Percentiles rank a stretch among this genome's conserved stretches.
Evolutionary conservation across 2,888 invertebrate genomes (phyloP).

Genomic region (Tortricodes alternella): DNA sequence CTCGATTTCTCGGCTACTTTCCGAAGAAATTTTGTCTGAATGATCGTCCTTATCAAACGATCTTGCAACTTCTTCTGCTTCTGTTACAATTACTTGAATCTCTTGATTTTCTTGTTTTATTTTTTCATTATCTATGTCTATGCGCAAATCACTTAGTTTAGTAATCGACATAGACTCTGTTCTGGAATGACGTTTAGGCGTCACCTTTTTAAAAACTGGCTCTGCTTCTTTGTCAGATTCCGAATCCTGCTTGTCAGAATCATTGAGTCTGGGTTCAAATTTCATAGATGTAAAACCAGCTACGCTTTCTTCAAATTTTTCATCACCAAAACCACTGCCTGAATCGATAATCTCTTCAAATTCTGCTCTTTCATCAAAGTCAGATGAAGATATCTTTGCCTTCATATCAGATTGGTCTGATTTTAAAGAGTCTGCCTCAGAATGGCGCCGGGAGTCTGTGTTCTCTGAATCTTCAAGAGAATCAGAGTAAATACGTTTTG

Average conservation of each 20-base stretch:
- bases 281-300: conserved; percentile 67
- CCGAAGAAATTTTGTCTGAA: conserved; percentile 79
- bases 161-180: conserved; percentile 75
- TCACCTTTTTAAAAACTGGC: conserved; percentile 70
- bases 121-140: conserved; percentile 55
- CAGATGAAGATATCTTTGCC: conserved; percentile 75
- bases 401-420: conserved; percentile 78
- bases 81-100: conserved; percentile 75
- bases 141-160: conserved; percentile 67
- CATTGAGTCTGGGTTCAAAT: conserved; percentile 59
- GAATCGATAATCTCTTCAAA: conserved; percentile 75
- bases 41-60: conserved; percentile 74
- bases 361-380: conserved; percentile 78
- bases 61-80: conserved; percentile 72
- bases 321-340: conserved; percentile 78
- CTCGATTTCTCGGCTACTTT: conserved; percentile 77
- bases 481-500: conserved; percentile 79
- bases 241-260: conserved; percentile 66
- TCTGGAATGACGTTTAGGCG: conserved; percentile 74
- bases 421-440: conserved; percentile 78
- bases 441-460: conserved; percentile 75
- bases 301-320: conserved; percentile 76
- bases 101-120: conserved; percentile 73
- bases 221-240: conserved; percentile 69
- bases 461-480: conserved; percentile 80